Evolutionary conservation across 2,888 invertebrate genomes (phyloP), one percentile per base, ranked within the genome.

Genomic region (Tribolium freemani): DNA sequence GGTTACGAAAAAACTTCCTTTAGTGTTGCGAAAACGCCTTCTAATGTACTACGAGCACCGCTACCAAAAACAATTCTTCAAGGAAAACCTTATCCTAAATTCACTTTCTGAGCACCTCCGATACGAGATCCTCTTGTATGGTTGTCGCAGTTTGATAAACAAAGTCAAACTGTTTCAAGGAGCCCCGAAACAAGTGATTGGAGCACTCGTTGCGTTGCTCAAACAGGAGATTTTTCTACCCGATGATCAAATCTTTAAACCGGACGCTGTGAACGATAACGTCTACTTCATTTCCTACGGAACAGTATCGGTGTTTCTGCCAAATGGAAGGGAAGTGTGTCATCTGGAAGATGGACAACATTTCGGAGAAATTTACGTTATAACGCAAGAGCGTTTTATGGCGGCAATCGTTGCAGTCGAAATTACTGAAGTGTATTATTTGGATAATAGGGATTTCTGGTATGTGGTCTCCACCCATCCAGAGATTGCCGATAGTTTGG

Each of bases 261-360:
- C 83, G 1, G 85, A 85, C 31, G 83, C 84, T 13, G 72, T 80
- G 0, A 87, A 87, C 0, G 84, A 88, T 13, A 84, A 85, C 30
- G 87, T 89, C 85, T 89, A 87, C 71, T 89, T 89, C 74, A 88
- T 90, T 69, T 87, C 87, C 0, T 85, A 82, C 21, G 90, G 90
- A 0, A 88, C 88, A 0, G 88, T 89, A 0, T 87, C 87, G 0
- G 83, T 88, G 31, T 86, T 85, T 56, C 85, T 87, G 1, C 67
- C 71, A 2, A 81, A 84, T 0, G 87, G 87, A 3, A 87, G 87
- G 63, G 91, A 91, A 86, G 88, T 86, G 31, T 82, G 81, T 20
- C 88, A 88, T 76, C 78, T 89, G 5, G 87, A 89, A 75, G 91
- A 90, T 72, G 90, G 90, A 0, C 89, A 85, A 26, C 81, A 85